phyloP scores from a whole-genome alignment of 1,140 invertebrate species.

The Glossosoma conforme region DNA sequence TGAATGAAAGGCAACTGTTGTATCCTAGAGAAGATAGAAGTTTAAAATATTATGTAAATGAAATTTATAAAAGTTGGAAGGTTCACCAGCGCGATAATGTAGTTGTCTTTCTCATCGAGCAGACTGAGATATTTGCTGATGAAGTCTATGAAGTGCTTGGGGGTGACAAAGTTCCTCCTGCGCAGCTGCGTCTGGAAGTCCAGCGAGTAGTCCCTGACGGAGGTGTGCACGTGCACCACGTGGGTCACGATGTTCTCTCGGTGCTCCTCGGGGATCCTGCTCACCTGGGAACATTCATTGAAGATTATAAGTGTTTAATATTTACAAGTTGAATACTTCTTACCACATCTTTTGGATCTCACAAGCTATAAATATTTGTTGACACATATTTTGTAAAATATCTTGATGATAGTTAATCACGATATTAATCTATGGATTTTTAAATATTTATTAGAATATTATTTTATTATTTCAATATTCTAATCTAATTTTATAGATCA shows the following conservation, averaged over 20 bases:
- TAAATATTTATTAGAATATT: too few relatives aligned
- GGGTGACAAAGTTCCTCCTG: conserved; percentile 80
- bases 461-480: too few relatives aligned
- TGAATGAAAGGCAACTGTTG: not conserved
- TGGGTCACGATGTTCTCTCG: conserved; percentile 69
- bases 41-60: not conserved
- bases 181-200: conserved; percentile 67
- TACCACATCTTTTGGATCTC: not conserved
- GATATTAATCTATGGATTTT: too few relatives aligned
- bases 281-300: conserved; percentile 41
- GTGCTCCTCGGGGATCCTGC: conserved; percentile 60
- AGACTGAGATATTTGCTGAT: conserved; percentile 72
- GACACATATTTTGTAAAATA: conserved; percentile 13
- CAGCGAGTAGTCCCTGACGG: conserved; percentile 64
- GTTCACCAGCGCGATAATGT: conserved; percentile 57
- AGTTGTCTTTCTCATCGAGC: conserved; percentile 64
- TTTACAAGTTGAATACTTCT: not conserved
- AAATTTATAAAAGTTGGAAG: not conserved
- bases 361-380: not conserved
- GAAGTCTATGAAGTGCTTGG: conserved; percentile 85
- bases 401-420: too few relatives aligned
- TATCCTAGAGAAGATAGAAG: too few relatives aligned
- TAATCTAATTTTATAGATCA: too few relatives aligned
- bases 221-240: conserved; percentile 77
- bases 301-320: not conserved